These are phyloP conservation scores for Seriola quinqueradiata DNA, from an alignment of 2,113 vertebrate genomes.

Conservation along the genomic window DNA sequence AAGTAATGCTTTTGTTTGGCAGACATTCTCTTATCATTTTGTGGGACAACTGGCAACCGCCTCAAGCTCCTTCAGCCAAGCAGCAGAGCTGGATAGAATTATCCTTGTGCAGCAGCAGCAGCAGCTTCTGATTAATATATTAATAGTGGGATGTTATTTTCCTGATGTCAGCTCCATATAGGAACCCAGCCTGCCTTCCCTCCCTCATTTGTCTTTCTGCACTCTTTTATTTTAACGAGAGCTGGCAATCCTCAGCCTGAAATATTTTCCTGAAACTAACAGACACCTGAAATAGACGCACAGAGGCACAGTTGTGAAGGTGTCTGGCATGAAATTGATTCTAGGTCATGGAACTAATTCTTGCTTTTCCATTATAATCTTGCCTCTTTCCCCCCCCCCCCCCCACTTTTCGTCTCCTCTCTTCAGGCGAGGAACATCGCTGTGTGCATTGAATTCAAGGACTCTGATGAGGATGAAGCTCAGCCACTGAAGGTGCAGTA, in stretches of 20 bases:
- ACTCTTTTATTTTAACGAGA: constrained; percentile 42
- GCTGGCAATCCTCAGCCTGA: constrained; percentile 12
- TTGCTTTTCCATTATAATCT: constrained; percentile 22
- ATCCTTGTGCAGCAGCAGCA: constrained; percentile 31
- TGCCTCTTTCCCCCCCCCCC: too few relatives aligned
- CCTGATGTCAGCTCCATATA: constrained; percentile 24
- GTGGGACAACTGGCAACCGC: constrained; percentile 42
- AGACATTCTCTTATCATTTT: constrained; percentile 8
- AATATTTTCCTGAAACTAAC: constrained; percentile 28
- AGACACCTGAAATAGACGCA: neutral
- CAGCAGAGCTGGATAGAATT: constrained; percentile 56
- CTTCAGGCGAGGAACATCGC: constrained; percentile 96
- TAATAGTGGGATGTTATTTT: constrained; percentile 45
- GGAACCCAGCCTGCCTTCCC: constrained; percentile 9
- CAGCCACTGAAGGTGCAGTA: constrained; percentile 90
- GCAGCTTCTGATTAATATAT: constrained; percentile 64
- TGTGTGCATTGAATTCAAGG: constrained; percentile 94
- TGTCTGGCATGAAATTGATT: constrained; percentile 22
- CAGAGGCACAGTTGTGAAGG: constrained; percentile 16
- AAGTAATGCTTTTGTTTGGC: constrained; percentile 35
- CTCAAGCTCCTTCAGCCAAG: constrained; percentile 28
- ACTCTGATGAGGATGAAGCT: constrained; percentile 93
- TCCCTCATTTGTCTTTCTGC: neutral
- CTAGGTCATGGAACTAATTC: neutral
- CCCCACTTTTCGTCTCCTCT: neutral